Conservation (phyloP, 2,888 invertebrate species). For the Drosophila mimetica region DNA sequence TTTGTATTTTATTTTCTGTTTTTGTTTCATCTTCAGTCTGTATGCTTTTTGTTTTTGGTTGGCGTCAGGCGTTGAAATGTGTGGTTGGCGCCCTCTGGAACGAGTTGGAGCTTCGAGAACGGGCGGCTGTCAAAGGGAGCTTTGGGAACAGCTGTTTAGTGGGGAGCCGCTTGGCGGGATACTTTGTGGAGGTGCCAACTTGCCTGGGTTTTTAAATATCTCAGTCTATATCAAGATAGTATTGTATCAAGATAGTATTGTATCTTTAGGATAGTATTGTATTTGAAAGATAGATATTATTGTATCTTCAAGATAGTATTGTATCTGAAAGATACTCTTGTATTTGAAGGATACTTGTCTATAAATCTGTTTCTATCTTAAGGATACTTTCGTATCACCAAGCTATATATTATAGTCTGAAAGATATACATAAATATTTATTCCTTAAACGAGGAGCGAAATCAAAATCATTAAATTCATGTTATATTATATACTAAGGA, state of each 20-base stretch:
- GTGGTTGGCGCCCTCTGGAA: conserved; percentile 31
- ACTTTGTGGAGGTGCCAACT: conserved; percentile 6
- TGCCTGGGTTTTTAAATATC: neutral
- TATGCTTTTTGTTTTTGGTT: conserved; percentile 40
- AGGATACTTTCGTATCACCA: no score
- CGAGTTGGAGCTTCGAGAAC: conserved; percentile 6
- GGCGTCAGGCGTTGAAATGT: neutral
- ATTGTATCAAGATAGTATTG: neutral
- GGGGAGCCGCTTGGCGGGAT: conserved; percentile 5
- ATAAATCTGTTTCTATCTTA: no score
- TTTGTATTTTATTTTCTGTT: conserved; percentile 51
- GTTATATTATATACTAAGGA: no score
- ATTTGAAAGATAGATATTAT: neutral
- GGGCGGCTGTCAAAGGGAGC: conserved; percentile 6
- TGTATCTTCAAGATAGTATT: neutral
- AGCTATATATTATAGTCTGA: no score
- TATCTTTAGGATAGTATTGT: neutral
- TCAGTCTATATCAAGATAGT: neutral
- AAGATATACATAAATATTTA: no score
- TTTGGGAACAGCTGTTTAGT: conserved; percentile 11
- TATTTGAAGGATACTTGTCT: no score
- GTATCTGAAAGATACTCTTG: neutral
- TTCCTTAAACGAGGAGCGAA: no score
- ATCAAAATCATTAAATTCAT: no score
- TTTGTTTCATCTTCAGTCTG: conserved; percentile 19